Base-by-base conservation (phyloP, 23 tunicate genomes). In the Ascidia mentula region DNA sequence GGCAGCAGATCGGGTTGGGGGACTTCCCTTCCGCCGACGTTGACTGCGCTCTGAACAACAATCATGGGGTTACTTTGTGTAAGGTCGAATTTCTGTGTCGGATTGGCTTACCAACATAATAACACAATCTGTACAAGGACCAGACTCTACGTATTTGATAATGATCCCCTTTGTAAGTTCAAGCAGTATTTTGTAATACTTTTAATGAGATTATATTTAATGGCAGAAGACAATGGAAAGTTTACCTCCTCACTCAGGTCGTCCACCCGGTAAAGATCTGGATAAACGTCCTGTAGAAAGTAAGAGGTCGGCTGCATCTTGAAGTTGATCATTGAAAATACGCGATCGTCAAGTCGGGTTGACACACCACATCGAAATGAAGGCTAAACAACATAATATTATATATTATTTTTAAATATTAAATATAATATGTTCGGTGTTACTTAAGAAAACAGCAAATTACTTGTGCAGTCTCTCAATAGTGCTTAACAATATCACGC, bases 241-340 rank as follows among this genome's bases (percentile, higher is more conserved):
- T n/a, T 81, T 60, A 95, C 99, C 80, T 86, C 90, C 6, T 84
- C 94, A 34, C 79, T 30, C 7, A 96, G 77, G 77, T 96, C 84
- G 46, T 96, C 99, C 5, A 96, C 97, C 33, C 97, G 73, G 76
- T 96, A 96, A 3, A 96, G 76, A 59, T 91, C 96, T 8, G 99
- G 99, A 84, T 91, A 94, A 42, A 92, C 70, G 30, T 85, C 83
- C 34, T 81, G 87, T 33, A 92, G 28, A 8, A 79, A 61, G 72
- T 91, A 96, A 4, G 45, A 15, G 26, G 88, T 75, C 0, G 99
- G 99, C 69, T 91, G 97, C 83, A 80, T 88, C 60, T 91, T 91
- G 40, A 96, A 77, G 45, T 84, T 84, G 40, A 92, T 79, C 99
- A 96, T 90, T 32, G 92, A 59, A 72, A 96, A 96, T 9, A 92